Evolutionary conservation across 2,797 vertebrate genomes (phyloP), one percentile per base, ranked within the genome.

Genomic region (Semaprochilodus insignis): DNA sequence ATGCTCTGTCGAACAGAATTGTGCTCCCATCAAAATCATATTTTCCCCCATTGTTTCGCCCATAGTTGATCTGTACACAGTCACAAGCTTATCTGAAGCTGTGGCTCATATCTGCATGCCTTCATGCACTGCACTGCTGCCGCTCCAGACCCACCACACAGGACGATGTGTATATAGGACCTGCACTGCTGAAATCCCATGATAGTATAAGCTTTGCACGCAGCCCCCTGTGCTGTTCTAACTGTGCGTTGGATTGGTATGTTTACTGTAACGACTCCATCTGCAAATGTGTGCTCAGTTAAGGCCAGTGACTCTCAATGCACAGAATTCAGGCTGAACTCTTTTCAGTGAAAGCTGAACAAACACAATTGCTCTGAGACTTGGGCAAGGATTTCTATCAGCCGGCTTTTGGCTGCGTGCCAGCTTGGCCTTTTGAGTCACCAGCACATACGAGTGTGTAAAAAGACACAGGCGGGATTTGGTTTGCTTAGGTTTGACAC

Each of bases 111-210:
- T n/a, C n/a, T n/a, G n/a, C n/a, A n/a, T n/a, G n/a, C n/a, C n/a
- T n/a, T n/a, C n/a, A n/a, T n/a, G n/a, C n/a, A n/a, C n/a, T n/a
- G n/a, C n/a, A n/a, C n/a, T n/a, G n/a, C 59, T 19, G 19, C 19
- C 6, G 15, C 34, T 17, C 19, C 16, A 6, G 14, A 4, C 73
- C 75, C 31, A 66, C 69, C 52, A 63, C 19, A 51, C 78, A 72
- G 67, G 72, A 77, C 60, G 54, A 66, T n/a, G 52, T 77, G 59
- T 57, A 52, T 73, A 74, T 60, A 73, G 83, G 79, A 84, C 59
- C 83, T 57, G 36, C 27, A 69, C 19, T 54, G 1, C 31, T 77
- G 21, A 25, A 74, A 67, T 54, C 60, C n/a, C 62, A 27, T 80
- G 71, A 52, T 25, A 70, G 66, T 73, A 55, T 52, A 72, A 25